Base-by-base conservation (phyloP, 2,113 vertebrate genomes). In the Cyanoderma ruficeps region DNA sequence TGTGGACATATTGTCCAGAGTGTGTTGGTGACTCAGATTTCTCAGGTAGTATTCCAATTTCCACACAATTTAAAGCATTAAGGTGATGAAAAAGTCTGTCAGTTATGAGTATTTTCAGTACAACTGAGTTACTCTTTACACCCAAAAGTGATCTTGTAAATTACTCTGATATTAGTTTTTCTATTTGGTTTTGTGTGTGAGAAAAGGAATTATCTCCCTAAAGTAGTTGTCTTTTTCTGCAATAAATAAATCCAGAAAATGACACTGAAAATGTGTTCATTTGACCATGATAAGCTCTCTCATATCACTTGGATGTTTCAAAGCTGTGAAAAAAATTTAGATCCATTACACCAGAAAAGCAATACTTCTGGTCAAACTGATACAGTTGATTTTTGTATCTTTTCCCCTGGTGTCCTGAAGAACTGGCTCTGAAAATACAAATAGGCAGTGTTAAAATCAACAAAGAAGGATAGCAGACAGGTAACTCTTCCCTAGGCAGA, bases 401-500 rank as follows among this genome's bases (percentile, higher is more conserved):
- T 21, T 24, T 5, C 9, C 28, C 7, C 3, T 17, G 31, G 2
- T 22, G 6, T 37, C 22, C 31, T 65, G 15, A 21, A 81, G 47
- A 55, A 20, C 13, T 67, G 15, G 2, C 6, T 83, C 24, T 68
- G 52, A 64, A 78, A 82, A 21, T 11, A 11, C 14, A 55, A 15
- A 10, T 1, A 46, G 9, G 12, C 2, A 50, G 4, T 37, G 2
- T 71, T 41, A 60, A 57, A 30, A 68, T 2, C 25, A 28, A 1
- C 2, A 4, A n/a, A 35, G 25, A 39, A 68, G 14, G 8, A 35
- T 0, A 6, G 25, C 14, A 87, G 60, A 56, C 2, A 18, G 10
- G 1, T 9, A 15, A 7, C 8, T 60, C 16, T 53, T 68, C 30
- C 23, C 11, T 9, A 25, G 6, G n/a, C 50, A 60, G 13, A 53